Conservation (phyloP, 1,140 invertebrate genomes). For the Drosophila athabasca region DNA sequence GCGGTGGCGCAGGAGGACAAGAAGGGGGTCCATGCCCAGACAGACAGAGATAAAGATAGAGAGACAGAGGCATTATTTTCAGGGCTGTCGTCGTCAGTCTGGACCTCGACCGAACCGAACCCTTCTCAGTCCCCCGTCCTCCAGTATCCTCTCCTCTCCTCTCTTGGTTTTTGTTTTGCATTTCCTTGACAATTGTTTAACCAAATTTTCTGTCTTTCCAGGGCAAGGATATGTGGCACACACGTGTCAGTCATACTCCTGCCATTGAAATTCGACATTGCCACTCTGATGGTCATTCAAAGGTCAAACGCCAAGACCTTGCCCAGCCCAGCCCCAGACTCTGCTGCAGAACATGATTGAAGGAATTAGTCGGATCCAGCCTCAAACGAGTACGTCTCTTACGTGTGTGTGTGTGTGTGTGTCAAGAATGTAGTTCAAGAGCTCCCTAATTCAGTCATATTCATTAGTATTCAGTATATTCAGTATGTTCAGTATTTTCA, state of each 20-base stretch:
- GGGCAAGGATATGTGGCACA: conserved; percentile 39
- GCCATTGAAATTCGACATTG: conserved; percentile 31
- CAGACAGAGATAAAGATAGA: neutral
- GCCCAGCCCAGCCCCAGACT: neutral
- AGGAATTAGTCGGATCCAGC: too few species aligned
- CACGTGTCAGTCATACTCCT: conserved; percentile 26
- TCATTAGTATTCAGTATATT: too few species aligned
- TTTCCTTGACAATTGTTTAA: conserved; percentile 41
- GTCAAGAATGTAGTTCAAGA: too few species aligned
- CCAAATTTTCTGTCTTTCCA: conserved; percentile 8
- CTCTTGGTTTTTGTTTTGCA: conserved; percentile 26
- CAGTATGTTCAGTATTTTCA: too few species aligned
- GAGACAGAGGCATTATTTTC: conserved; percentile 40
- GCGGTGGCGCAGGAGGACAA: neutral
- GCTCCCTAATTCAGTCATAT: too few species aligned
- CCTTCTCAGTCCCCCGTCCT: too few species aligned
- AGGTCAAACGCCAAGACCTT: conserved; percentile 37
- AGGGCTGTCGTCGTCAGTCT: conserved; percentile 46
- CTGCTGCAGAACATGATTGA: neutral
- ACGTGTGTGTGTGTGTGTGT: too few species aligned
- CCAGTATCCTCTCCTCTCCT: neutral
- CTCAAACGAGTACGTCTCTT: too few species aligned
- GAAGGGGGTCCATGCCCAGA: conserved; percentile 1
- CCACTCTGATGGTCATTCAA: conserved; percentile 24
- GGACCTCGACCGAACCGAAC: conserved; percentile 10